phyloP scores from a whole-genome alignment of 2,113 vertebrate genomes.

The Python bivittatus region DNA sequence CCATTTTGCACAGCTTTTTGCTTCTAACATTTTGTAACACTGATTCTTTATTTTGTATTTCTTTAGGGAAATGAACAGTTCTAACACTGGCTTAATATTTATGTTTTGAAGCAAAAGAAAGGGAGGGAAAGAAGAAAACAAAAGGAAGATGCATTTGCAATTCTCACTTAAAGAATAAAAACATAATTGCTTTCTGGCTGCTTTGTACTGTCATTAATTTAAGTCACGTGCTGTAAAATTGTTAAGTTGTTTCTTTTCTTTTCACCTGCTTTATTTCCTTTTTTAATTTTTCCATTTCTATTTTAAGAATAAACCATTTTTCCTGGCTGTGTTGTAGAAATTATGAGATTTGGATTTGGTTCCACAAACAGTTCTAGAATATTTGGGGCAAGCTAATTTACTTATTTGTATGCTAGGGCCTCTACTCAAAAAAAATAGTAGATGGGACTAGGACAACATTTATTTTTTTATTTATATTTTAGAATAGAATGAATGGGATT shows the following conservation, averaged over 20 bases:
- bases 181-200: constrained; percentile 29
- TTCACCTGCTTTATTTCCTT: constrained; percentile 54
- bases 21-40: constrained; percentile 49
- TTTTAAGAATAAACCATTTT: constrained; percentile 2
- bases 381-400: background rate
- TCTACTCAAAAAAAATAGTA: too few relatives aligned
- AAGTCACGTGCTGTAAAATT: constrained; percentile 52
- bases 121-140: constrained; percentile 35
- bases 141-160: constrained; percentile 51
- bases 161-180: constrained; percentile 55
- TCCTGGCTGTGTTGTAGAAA: background rate
- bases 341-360: background rate
- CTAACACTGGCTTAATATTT: constrained; percentile 43
- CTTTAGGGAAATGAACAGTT: constrained; percentile 49
- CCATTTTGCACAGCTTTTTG: constrained; percentile 33
- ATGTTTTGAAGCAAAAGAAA: constrained; percentile 31
- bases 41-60: constrained; percentile 50
- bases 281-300: constrained; percentile 38
- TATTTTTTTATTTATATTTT: too few relatives aligned
- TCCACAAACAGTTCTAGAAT: background rate
- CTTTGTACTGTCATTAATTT: constrained; percentile 46
- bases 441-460: too few relatives aligned
- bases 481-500: too few relatives aligned
- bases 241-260: constrained; percentile 53
- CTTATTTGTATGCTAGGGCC: background rate